Base-by-base conservation (phyloP, 1,140 invertebrate species). In the roundworm (Caenorhabditis elegans) region DNA sequence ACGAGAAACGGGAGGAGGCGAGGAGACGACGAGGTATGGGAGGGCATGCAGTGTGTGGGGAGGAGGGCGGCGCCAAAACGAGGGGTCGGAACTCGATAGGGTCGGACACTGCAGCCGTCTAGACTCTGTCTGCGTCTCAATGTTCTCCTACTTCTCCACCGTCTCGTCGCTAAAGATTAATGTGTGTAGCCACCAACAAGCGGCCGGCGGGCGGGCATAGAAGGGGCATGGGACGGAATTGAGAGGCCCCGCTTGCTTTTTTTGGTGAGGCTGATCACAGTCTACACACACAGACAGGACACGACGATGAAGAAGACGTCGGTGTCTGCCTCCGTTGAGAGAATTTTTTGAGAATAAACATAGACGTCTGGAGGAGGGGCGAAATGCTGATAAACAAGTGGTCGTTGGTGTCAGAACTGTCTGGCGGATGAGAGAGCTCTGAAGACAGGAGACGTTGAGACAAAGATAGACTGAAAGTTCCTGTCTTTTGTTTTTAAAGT, bases 91-190 rank as follows among this genome's bases (percentile, higher is more conserved):
- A 70, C 60, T 70, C 60, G 60, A 70, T 70, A 70, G 60, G 60
- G 60, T 70, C 34, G 60, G 60, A 39, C 60, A 70, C 60, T 70
- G 60, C 60, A 70, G 60, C 60, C 60, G 60, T 70, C 60, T 70
- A 70, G 60, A 70, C 60, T 39, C n/a, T 70, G 34, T 70, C 60
- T 70, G 34, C n/a, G 34, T 70, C 60, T 70, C 60, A n/a, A n/a
- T n/a, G n/a, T n/a, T 13, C 36, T 39, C 39, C 60, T 39, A 43
- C 39, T 43, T 15, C 60, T 36, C 15, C 26, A 10, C 34, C 39
- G 4, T 70, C 31, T 39, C 34, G 60, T 22, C 34, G 60, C 60
- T 70, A 70, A 70, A 70, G 60, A 70, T 70, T 70, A 70, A 70
- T 70, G 60, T 22, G 15, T 43, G 19, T 39, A 60, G 53, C 53